phyloP scores from a whole-genome alignment of 37 sponge, comb jelly and placozoan species.

The Chondrilla cf. caribensis region DNA sequence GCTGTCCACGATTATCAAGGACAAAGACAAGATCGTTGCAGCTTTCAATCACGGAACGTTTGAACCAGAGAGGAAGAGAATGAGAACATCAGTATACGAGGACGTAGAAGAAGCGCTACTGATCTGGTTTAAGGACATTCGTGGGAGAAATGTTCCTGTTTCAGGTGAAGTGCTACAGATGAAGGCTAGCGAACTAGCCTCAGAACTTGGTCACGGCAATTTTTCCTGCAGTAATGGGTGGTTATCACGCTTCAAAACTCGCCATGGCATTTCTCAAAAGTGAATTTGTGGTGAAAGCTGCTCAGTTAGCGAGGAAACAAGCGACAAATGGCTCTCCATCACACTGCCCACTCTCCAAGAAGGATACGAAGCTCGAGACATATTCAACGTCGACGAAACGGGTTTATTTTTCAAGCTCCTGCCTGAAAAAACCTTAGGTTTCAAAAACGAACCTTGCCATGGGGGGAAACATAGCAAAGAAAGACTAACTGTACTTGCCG shows the following conservation, averaged over 20 bases:
- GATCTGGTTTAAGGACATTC: too few species aligned
- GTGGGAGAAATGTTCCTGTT: too few species aligned
- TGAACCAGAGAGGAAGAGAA: slow-evolving; percentile 4
- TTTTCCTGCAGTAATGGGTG: slow-evolving; percentile 13
- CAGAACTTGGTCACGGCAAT: slow-evolving; percentile 4
- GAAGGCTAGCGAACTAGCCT: slow-evolving; percentile 20
- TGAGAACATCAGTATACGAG: too few species aligned
- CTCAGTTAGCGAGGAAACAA: background rate
- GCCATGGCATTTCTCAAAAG: background rate
- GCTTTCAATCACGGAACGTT: background rate
- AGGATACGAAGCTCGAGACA: slow-evolving; percentile 24
- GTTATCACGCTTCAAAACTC: slow-evolving; percentile 19
- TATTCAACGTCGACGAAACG: slow-evolving; percentile 22
- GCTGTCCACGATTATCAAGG: background rate
- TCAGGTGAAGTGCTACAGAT: slow-evolving; percentile 3
- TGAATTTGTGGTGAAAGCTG: background rate
- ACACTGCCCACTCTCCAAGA: slow-evolving; percentile 3
- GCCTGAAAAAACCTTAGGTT: slow-evolving; percentile 2
- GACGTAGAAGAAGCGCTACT: too few species aligned
- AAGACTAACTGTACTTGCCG: slow-evolving; percentile 9
- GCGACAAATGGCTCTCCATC: slow-evolving; percentile 14
- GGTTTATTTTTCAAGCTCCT: slow-evolving; percentile 16
- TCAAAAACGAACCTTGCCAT: slow-evolving; percentile 1
- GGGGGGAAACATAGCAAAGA: slow-evolving; percentile 13
- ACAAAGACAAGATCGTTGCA: background rate